Percentiles rank a stretch among this genome's conserved stretches.
Evolutionary conservation across 1,140 invertebrate genomes (phyloP).

Genomic region (Euwallacea similis): DNA sequence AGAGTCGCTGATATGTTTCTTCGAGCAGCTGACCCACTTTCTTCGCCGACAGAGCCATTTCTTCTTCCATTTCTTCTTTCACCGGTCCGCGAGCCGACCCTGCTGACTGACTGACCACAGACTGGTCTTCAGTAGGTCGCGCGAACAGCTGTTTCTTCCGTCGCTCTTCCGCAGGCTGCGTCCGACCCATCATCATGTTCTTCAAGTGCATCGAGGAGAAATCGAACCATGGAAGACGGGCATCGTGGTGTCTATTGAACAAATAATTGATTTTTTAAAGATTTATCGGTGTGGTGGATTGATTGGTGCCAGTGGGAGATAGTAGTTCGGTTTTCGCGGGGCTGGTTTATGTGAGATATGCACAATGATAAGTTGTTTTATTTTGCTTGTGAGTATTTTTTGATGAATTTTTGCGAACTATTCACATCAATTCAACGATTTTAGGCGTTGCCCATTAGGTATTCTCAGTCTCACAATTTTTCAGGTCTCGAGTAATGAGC

Average conservation of each 20-base stretch:
- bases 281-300: background rate
- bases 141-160: conserved; percentile 21
- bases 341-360: conserved; percentile 20
- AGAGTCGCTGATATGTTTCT: conserved; percentile 1
- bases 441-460: no score
- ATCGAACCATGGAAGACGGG: conserved; percentile 6
- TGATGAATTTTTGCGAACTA: background rate
- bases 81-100: conserved; percentile 6
- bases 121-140: conserved; percentile 36
- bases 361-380: conserved; percentile 27
- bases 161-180: background rate
- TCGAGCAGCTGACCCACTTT: conserved; percentile 19
- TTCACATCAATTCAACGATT: no score
- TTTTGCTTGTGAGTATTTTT: conserved; percentile 27
- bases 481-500: no score
- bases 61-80: conserved; percentile 28
- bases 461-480: no score
- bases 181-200: conserved; percentile 6
- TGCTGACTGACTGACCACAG: conserved; percentile 33
- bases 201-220: conserved; percentile 17
- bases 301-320: background rate
- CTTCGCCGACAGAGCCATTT: conserved; percentile 23
- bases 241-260: conserved; percentile 2
- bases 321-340: background rate
- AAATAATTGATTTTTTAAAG: conserved; percentile 13